phyloP scores from a whole-genome alignment of 2,888 invertebrate genomes.

The Dicycla oo region DNA sequence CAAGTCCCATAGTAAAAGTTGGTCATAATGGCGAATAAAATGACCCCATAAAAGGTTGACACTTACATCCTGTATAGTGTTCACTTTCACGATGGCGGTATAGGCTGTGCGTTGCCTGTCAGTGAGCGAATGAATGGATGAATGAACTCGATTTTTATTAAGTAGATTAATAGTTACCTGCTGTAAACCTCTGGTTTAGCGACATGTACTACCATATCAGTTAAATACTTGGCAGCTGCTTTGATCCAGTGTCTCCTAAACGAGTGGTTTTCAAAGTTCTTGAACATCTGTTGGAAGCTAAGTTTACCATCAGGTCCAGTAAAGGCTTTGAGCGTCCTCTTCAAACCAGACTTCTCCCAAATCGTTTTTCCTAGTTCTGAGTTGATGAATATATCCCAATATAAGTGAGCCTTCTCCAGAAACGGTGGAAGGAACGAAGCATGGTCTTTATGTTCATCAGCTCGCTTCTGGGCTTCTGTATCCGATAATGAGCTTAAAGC shows the following conservation, averaged over 20 bases:
- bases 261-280: constrained; percentile 94
- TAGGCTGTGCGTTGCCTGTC: not conserved
- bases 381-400: constrained; percentile 94
- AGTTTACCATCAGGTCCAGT: constrained; percentile 92
- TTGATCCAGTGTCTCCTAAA: constrained; percentile 95
- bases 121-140: not conserved
- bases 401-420: constrained; percentile 91
- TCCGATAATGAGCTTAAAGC: constrained; percentile 91
- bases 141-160: not conserved
- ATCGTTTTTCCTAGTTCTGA: constrained; percentile 94
- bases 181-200: constrained; percentile 94
- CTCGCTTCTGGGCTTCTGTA: constrained; percentile 91
- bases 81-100: not conserved
- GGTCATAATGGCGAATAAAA: too few relatives aligned
- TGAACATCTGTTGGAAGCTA: constrained; percentile 93
- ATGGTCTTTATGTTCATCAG: constrained; percentile 92
- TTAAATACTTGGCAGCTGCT: constrained; percentile 93
- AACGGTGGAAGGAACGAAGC: constrained; percentile 93
- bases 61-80: too few relatives aligned
- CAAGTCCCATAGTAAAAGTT: too few relatives aligned
- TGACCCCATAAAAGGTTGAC: too few relatives aligned
- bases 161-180: constrained; percentile 85
- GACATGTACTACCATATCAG: constrained; percentile 93
- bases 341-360: constrained; percentile 93
- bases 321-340: constrained; percentile 92